Evolutionary conservation across 2,888 invertebrate genomes (phyloP), one percentile per base, ranked within the genome.

Genomic region (Noctua fimbriata): DNA sequence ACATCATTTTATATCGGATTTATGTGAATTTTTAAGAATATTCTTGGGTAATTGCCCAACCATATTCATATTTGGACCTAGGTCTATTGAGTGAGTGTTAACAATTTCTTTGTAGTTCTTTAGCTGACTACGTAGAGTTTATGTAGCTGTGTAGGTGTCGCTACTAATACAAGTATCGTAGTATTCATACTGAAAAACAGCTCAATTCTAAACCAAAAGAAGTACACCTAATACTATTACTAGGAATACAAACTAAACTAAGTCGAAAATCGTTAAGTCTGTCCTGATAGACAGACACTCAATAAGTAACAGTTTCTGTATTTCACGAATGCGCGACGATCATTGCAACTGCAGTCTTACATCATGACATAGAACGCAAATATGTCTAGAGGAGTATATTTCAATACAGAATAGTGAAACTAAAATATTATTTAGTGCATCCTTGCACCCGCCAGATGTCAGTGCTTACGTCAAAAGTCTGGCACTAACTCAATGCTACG

Each of bases 381-480:
- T 49, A 63, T 28, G 36, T n/a, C 5, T 58, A 28, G 12, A 76
- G 21, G 12, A 76, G n/a, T 83, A 36, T 69, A 78, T 72, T 28
- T 63, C 2, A n/a, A 69, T 55, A 24, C 58, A 66, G 49, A 44
- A 16, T 41, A 63, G 28, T 70, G 60, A 55, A 55, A 78, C 41
- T 66, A 28, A 58, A 72, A 67, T 55, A 41, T 69, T 52, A 63
- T 80, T 71, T n/a, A 74, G 41, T 55, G 85, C 41, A 84, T 74
- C 81, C 85, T 84, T 80, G 82, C 71, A 52, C 52, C n/a, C 10
- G 69, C 41, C 52, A 67, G 66, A 71, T 44, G 73, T 78, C 44
- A 69, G 36, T 3, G 32, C 0, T 60, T 44, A 70, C 73, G 82
- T 84, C 71, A 82, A 16, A n/a, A 63, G 28, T 58, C 52, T 79